Percentiles rank a stretch among this genome's conserved stretches.
Conservation (phyloP, 2,888 invertebrate species). For the Mythimna impura region DNA sequence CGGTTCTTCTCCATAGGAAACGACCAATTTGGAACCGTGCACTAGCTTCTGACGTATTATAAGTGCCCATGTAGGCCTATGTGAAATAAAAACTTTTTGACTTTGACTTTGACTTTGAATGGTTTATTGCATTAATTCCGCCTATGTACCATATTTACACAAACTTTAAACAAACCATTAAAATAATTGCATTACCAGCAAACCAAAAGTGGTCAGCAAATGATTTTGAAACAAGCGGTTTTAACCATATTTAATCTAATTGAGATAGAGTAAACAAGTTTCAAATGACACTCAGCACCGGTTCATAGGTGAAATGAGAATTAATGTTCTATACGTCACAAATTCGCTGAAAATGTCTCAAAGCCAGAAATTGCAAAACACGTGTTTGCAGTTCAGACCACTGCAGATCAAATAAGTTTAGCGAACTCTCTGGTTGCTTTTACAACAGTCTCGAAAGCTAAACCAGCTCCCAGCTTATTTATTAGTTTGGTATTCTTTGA, state of each 20-base stretch:
- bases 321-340: not conserved
- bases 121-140: too few species aligned
- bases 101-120: too few species aligned
- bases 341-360: slow-evolving; percentile 37
- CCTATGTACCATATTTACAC: too few species aligned
- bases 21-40: too few species aligned
- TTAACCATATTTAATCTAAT: slow-evolving; percentile 14
- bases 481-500: slow-evolving; percentile 51
- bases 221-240: not conserved
- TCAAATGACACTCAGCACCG: slow-evolving; percentile 10
- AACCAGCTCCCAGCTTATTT: slow-evolving; percentile 49
- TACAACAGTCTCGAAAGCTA: slow-evolving; percentile 55
- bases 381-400: slow-evolving; percentile 53
- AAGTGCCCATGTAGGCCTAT: too few species aligned
- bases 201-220: slow-evolving; percentile 10
- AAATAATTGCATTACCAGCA: slow-evolving; percentile 1
- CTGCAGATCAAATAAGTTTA: slow-evolving; percentile 63
- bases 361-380: slow-evolving; percentile 50
- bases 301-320: not conserved
- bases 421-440: slow-evolving; percentile 57
- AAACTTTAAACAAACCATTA: too few species aligned
- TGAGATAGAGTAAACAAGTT: not conserved
- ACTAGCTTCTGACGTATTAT: too few species aligned
- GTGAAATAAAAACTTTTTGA: too few species aligned
- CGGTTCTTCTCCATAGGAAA: too few species aligned